A percentile compares a stretch with the other conserved stretches of the same genome.
Conservation (phyloP, 2,797 vertebrate species). For the Jordanella pulchra region DNA sequence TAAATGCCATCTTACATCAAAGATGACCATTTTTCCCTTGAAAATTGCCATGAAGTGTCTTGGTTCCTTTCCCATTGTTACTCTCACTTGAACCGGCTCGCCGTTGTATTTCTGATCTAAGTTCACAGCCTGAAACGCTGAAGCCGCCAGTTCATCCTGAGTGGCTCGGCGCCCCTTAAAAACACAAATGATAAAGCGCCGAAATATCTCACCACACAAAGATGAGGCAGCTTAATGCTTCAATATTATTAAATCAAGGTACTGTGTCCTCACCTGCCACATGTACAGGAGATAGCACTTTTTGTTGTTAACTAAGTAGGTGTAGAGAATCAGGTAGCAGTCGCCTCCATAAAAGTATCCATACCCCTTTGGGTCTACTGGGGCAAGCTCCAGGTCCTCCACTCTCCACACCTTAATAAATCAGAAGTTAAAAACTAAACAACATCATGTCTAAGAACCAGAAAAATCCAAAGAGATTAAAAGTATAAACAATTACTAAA, state of each 20-base stretch:
- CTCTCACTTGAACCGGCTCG: constrained; percentile 84
- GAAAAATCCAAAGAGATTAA: not conserved
- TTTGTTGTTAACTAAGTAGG: constrained; percentile 80
- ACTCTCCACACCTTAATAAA: constrained; percentile 86
- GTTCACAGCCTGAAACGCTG: constrained; percentile 83
- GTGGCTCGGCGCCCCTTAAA: constrained; percentile 84
- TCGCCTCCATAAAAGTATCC: constrained; percentile 92
- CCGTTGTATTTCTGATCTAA: constrained; percentile 82
- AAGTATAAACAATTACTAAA: not conserved
- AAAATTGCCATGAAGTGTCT: constrained; percentile 92
- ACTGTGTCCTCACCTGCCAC: constrained; percentile 83
- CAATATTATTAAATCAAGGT: not conserved
- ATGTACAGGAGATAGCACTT: constrained; percentile 85
- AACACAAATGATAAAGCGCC: not conserved
- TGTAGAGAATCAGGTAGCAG: constrained; percentile 90
- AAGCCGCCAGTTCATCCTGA: constrained; percentile 87
- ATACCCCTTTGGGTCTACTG: constrained; percentile 74
- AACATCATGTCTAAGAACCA: not conserved
- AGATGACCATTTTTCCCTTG: constrained; percentile 88
- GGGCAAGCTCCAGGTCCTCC: constrained; percentile 86
- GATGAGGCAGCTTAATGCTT: not conserved
- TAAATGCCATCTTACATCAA: constrained; percentile 76
- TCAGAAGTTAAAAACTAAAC: not conserved
- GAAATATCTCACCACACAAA: not conserved
- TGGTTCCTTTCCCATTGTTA: constrained; percentile 91